Evolutionary conservation across 92 coral and sea anemone species (phyloP).

Genomic region (Umimayanthus chanpuru): DNA sequence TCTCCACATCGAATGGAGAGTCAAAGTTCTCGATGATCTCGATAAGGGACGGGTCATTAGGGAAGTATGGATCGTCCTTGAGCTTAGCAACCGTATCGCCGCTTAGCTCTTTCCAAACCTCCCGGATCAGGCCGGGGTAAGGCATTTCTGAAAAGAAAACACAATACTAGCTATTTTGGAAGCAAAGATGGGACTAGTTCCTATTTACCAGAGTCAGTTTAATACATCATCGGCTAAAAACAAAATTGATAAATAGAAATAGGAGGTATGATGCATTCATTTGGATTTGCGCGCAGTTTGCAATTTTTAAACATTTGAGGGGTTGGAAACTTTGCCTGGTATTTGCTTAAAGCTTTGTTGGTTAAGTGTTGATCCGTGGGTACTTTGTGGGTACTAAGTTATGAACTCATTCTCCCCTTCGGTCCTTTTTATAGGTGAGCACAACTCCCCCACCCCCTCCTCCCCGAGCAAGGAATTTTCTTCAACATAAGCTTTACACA

Average conservation of each 20-base stretch:
- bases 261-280: too few species aligned
- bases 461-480: background rate
- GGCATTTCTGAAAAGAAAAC: constrained; percentile 80
- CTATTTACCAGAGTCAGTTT: too few species aligned
- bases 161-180: background rate
- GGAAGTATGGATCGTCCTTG: constrained; percentile 91
- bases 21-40: constrained; percentile 98
- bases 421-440: background rate
- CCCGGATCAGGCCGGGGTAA: constrained; percentile 97
- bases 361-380: too few species aligned
- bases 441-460: background rate
- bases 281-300: too few species aligned
- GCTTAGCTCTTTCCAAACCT: constrained; percentile 93
- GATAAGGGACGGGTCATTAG: constrained; percentile 96
- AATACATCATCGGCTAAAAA: background rate
- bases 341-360: too few species aligned
- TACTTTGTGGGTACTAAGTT: background rate
- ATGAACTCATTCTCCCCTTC: too few species aligned
- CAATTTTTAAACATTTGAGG: too few species aligned
- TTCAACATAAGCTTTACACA: background rate
- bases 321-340: too few species aligned
- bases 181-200: background rate
- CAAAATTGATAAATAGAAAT: background rate
- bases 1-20: constrained; percentile 96
- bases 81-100: constrained; percentile 78